Evolutionary conservation across 2,888 invertebrate genomes (phyloP).

Genomic region (Coelinius sp.): DNA sequence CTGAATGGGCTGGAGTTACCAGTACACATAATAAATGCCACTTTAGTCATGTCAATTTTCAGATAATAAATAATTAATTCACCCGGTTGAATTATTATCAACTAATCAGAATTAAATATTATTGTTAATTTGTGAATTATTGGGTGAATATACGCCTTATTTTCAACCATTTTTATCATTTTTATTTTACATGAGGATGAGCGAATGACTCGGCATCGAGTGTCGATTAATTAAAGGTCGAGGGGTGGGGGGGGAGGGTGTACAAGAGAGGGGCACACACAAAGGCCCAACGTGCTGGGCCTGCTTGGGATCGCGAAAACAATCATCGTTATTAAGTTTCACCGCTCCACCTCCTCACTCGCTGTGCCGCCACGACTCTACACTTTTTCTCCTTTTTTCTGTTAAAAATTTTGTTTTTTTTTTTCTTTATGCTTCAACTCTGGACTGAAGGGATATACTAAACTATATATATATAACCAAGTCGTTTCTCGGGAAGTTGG

Average conservation of each 20-base stretch:
- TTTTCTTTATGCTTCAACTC: conserved; percentile 3
- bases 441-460: conserved; percentile 13
- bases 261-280: conserved; percentile 4
- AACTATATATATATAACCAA: conserved; percentile 26
- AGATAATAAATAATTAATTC: conserved; percentile 20
- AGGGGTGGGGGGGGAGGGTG: no score
- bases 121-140: neutral
- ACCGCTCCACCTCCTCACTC: conserved; percentile 48
- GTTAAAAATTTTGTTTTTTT: no score
- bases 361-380: conserved; percentile 13
- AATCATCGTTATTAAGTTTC: conserved; percentile 64
- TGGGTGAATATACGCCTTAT: no score
- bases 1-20: conserved; percentile 29
- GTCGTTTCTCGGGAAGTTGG: conserved; percentile 39
- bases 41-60: conserved; percentile 23
- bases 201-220: conserved; percentile 47
- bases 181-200: neutral
- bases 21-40: conserved; percentile 18
- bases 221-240: conserved; percentile 47
- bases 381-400: conserved; percentile 24
- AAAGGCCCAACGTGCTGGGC: conserved; percentile 38
- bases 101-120: neutral
- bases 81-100: conserved; percentile 9
- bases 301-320: conserved; percentile 60
- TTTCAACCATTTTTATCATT: no score